A percentile compares a stretch with the other conserved stretches of the same genome.
phyloP scores from a whole-genome alignment of 2,888 invertebrate genomes.

The Busseola fusca region DNA sequence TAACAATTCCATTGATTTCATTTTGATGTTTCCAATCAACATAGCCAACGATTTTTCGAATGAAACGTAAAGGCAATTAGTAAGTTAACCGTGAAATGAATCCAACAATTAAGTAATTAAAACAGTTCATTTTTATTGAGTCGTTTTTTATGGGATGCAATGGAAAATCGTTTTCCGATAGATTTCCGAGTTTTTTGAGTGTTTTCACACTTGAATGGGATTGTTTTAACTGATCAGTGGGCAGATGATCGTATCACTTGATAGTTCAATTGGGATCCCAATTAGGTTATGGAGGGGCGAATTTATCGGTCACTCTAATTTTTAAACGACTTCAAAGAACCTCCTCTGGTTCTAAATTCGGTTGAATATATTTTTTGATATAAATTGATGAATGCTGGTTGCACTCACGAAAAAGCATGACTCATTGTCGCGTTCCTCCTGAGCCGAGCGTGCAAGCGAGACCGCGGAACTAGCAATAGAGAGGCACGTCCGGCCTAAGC shows the following conservation, averaged over 20 bases:
- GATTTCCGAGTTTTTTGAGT: conserved; percentile 46
- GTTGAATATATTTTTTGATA: too few relatives aligned
- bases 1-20: not conserved
- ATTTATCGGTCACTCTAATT: not conserved
- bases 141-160: conserved; percentile 37
- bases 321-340: too few relatives aligned
- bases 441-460: too few relatives aligned
- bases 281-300: not conserved
- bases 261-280: conserved; percentile 17
- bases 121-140: conserved; percentile 27
- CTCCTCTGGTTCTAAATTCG: too few relatives aligned
- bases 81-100: conserved; percentile 68
- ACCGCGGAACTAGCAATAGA: too few relatives aligned
- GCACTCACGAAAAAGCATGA: too few relatives aligned
- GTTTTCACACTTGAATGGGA: conserved; percentile 15
- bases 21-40: conserved; percentile 36
- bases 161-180: conserved; percentile 39
- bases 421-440: too few relatives aligned
- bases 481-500: too few relatives aligned
- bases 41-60: conserved; percentile 3
- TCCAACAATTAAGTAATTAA: conserved; percentile 36
- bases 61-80: conserved; percentile 56
- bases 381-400: too few relatives aligned
- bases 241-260: conserved; percentile 26
- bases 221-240: conserved; percentile 21